Evolutionary conservation across 2,888 invertebrate genomes (phyloP), one percentile per base, ranked within the genome.

Genomic region (Amblyteles armatorius): DNA sequence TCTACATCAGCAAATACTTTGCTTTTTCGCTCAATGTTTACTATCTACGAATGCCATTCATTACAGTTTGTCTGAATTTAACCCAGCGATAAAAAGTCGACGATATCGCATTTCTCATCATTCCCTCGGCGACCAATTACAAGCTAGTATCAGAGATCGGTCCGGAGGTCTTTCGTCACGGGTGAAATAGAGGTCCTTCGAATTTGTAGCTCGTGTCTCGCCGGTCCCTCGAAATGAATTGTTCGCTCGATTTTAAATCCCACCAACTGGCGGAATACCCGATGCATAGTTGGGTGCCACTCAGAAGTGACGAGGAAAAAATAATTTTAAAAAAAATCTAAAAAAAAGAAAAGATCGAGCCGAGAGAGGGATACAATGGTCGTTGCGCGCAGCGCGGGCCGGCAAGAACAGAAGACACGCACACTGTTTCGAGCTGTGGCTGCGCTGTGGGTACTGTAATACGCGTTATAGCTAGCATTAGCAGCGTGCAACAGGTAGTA

Each of bases 401-500:
- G 73, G 36, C 72, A 55, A 69, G 36, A 81, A 76, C 57, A 76
- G 69, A 76, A 76, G 48, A 48, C 33, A 26, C 16, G 26, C 50
- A 40, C 50, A 65, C 36, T 52, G 29, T 36, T 29, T 29, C 29
- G 16, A 40, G 55, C 44, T 22, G 50, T 36, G 9, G 52, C 65
- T 50, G 36, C 33, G 63, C 33, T 29, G 16, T 33, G 29, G 40
- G 33, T 19, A 13, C n/a, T 48, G 63, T 26, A 50, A 63, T 63
- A 22, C 50, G 50, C n/a, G 40, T 50, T 55, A 67, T 67, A 67
- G 74, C 19, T 65, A 48, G 22, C 67, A 60, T 68, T 36, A 72
- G 40, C 36, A 67, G 55, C 78, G 79, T 74, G 83, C 83, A 83
- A 83, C 85, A 85, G 85, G 85, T 85, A 85, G 81, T 73, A 36